Evolutionary conservation across 2,888 invertebrate genomes (phyloP).

Genomic region (Bugula neritina): DNA sequence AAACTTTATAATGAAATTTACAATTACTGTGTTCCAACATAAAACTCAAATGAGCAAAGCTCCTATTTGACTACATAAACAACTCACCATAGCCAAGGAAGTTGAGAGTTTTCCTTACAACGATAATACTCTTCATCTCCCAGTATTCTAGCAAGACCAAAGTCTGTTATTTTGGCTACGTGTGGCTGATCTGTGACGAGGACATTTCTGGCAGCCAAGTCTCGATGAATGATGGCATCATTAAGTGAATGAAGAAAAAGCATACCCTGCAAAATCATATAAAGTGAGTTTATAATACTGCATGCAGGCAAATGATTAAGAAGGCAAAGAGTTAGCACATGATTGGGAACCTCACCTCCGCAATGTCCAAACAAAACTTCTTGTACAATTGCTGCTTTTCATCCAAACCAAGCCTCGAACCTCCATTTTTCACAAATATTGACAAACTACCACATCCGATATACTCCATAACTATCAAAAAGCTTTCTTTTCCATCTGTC

Average conservation of each 20-base stretch:
- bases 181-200: slow-evolving; percentile 25
- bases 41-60: too few relatives aligned
- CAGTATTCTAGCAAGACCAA: slow-evolving; percentile 20
- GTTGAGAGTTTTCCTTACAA: background rate
- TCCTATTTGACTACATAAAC: too few relatives aligned
- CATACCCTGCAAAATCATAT: slow-evolving; percentile 27
- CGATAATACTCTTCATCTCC: slow-evolving; percentile 26
- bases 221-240: slow-evolving; percentile 23
- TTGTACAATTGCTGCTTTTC: slow-evolving; percentile 4
- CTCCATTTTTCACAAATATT: background rate
- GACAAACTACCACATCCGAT: slow-evolving; percentile 11
- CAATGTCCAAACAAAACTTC: slow-evolving; percentile 16
- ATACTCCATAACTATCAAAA: slow-evolving; percentile 26
- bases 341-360: slow-evolving; percentile 7
- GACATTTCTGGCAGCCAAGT: slow-evolving; percentile 27
- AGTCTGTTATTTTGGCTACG: slow-evolving; percentile 26
- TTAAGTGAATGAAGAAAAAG: slow-evolving; percentile 1
- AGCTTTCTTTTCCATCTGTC: background rate
- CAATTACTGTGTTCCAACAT: too few relatives aligned
- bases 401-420: background rate
- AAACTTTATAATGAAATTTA: too few relatives aligned
- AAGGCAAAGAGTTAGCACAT: too few relatives aligned
- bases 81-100: slow-evolving; percentile 21
- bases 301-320: too few relatives aligned
- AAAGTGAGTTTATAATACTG: too few relatives aligned